These are phyloP conservation scores for Arenaria interpres DNA, from an alignment of 2,113 vertebrate species.

Conservation along the genomic window DNA sequence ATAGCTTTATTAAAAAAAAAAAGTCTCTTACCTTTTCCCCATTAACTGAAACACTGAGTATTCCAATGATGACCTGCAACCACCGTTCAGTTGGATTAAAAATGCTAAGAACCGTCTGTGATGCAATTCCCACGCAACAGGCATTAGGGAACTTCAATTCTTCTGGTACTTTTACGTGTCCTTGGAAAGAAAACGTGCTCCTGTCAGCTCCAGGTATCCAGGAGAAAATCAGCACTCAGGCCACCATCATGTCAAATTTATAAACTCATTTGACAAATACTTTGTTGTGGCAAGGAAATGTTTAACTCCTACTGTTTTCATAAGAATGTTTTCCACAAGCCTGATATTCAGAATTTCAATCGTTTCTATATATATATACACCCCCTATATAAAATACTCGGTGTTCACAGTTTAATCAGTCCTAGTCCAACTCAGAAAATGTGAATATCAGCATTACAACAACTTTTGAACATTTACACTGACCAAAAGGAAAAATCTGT, in stretches of 20 bases:
- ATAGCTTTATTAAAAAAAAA: neutral
- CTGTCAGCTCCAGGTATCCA: neutral
- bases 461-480: neutral
- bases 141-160: slow-evolving; percentile 88
- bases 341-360: neutral
- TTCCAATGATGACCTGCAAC: slow-evolving; percentile 87
- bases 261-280: neutral
- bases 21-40: slow-evolving; percentile 80
- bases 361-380: too few relatives aligned
- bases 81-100: slow-evolving; percentile 92
- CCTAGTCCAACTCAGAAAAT: neutral
- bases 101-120: slow-evolving; percentile 85
- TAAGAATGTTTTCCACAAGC: neutral
- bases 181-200: slow-evolving; percentile 53
- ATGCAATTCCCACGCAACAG: slow-evolving; percentile 95
- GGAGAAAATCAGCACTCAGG: neutral
- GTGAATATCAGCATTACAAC: neutral
- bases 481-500: neutral
- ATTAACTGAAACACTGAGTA: slow-evolving; percentile 84
- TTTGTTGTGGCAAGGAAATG: neutral
- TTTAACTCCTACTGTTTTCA: neutral
- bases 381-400: neutral
- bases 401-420: neutral
- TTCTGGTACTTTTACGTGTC: slow-evolving; percentile 85
- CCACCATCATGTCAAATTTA: neutral